Percentiles rank a stretch among this genome's conserved stretches.
phyloP scores from a whole-genome alignment of 2,113 vertebrate species.

The Sturnira hondurensis region DNA sequence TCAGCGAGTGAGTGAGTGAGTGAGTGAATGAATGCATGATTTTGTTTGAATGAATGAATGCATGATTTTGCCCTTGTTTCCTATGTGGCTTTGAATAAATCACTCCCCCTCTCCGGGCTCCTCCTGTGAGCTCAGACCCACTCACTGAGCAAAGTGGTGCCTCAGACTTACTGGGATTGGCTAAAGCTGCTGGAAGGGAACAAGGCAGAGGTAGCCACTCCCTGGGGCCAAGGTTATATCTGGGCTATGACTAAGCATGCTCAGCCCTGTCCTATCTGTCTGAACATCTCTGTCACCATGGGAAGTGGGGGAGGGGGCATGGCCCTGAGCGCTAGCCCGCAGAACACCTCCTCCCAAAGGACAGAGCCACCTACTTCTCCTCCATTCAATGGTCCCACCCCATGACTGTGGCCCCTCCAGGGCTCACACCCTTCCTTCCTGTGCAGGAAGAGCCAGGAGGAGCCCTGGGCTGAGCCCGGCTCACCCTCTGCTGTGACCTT shows the following conservation, averaged over 20 bases:
- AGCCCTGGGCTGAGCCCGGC: neutral
- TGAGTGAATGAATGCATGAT: neutral
- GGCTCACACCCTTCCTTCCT: conserved; percentile 55
- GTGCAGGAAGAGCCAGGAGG: conserved; percentile 28
- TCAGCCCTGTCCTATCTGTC: conserved; percentile 4
- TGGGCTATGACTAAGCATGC: conserved; percentile 10
- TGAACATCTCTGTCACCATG: neutral
- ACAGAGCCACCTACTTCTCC: neutral
- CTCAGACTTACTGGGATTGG: neutral
- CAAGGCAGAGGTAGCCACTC: neutral
- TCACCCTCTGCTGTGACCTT: neutral
- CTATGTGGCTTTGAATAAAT: neutral
- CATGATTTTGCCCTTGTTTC: neutral
- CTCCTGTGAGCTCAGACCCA: neutral
- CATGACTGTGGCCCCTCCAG: neutral
- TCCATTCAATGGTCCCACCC: neutral
- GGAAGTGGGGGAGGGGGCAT: neutral
- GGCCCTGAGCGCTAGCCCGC: neutral
- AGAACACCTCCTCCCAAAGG: neutral
- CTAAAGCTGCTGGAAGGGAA: neutral
- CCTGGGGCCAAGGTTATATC: neutral
- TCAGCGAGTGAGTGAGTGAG: neutral
- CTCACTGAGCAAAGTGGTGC: neutral
- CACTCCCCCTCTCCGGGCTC: neutral
- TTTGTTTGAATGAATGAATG: neutral